Conservation (phyloP, 2,888 invertebrate species). For the Andrena hattorfiana region DNA sequence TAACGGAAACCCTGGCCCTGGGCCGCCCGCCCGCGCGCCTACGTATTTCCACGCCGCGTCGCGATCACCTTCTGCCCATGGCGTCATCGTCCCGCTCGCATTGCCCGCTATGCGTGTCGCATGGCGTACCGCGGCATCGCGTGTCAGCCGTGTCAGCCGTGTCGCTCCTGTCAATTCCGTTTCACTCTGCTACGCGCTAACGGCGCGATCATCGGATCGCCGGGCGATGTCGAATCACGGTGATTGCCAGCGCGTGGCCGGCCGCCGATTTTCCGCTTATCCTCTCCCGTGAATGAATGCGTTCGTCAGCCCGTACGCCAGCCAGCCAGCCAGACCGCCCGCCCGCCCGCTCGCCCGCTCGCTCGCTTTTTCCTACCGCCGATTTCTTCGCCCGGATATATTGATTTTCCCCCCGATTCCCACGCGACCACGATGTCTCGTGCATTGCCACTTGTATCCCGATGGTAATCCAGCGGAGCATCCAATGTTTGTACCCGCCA, state of each 20-base stretch:
- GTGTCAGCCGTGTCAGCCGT: conserved; percentile 47
- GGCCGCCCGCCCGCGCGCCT: conserved; percentile 42
- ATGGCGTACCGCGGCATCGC: conserved; percentile 56
- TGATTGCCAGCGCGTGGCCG: conserved; percentile 16
- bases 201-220: neutral
- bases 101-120: conserved; percentile 58
- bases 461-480: conserved; percentile 27
- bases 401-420: conserved; percentile 62
- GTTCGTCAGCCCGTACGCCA: too few species aligned
- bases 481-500: conserved; percentile 16
- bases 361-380: conserved; percentile 22
- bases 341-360: neutral
- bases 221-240: conserved; percentile 20
- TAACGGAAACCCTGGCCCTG: conserved; percentile 49
- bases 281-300: conserved; percentile 26
- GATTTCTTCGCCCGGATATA: conserved; percentile 63
- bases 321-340: too few species aligned
- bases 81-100: conserved; percentile 65
- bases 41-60: conserved; percentile 63
- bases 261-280: conserved; percentile 24
- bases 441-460: conserved; percentile 34
- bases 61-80: conserved; percentile 57
- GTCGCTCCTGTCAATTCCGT: conserved; percentile 50
- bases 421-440: conserved; percentile 33
- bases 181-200: conserved; percentile 20